Base-by-base conservation (phyloP, 2,888 invertebrate genomes). In the Nebria brevicollis region DNA sequence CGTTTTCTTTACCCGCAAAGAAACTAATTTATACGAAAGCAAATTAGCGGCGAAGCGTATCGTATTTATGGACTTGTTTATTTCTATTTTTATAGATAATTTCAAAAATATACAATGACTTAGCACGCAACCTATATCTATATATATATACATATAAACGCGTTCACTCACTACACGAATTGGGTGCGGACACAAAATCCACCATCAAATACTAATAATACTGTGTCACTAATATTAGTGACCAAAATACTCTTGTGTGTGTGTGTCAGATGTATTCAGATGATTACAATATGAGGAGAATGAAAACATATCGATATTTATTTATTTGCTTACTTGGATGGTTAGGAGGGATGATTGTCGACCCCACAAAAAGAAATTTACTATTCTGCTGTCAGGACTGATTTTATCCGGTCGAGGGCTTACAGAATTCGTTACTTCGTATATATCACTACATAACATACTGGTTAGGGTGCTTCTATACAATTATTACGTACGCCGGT, bases 31-130 rank as follows among this genome's bases (percentile, higher is more conserved):
- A 80, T 80, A 75, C 72, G 80, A 80, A 80, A 80, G 75, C 80
- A 80, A 80, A 80, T 80, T 80, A 80, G 75, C 80, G 68, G 42
- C 72, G 80, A 80, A 80, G 80, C 80, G 74, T 80, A 80, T 80
- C 80, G 75, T 80, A 80, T 80, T 80, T 80, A 80, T 80, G 80
- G 80, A 75, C 80, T 75, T 80, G 80, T 80, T 80, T 80, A 80
- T 80, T 80, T 80, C 80, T 75, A 80, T 80, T 80, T 80, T 80
- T 80, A 80, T 80, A 80, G 80, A 80, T 80, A 75, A 80, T 80
- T 80, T 80, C 75, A 75, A 75, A 75, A 75, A 80, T 80, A 80
- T 80, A 80, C 75, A 75, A 43, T 75, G 64, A 43, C 78, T 73
- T 72, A 41, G 43, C 78, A 78, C 78, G 78, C 78, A 73, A 73